Base-by-base conservation (phyloP, 2,888 invertebrate genomes). In the Napeogenes sylphis region DNA sequence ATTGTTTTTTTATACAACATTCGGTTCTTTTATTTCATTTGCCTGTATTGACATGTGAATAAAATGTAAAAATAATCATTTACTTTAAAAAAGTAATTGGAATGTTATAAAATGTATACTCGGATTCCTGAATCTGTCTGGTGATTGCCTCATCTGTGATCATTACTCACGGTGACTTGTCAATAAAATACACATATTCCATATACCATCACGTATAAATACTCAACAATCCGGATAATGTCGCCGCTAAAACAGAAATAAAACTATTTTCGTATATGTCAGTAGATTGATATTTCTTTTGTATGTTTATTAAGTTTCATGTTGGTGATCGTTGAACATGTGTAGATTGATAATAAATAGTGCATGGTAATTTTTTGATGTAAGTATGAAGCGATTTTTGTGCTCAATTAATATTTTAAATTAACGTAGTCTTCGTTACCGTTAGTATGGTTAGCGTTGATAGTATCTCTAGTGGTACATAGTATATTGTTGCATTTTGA, bases 1-100 rank as follows among this genome's bases (percentile, higher is more conserved):
- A 58, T 63, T 62, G 58, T 67, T 63, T 61, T 61, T 56, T 62
- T 61, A 56, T 62, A 65, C 59, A 63, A 54, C 55, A 54, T 60
- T 65, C 58, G 61, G 63, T 63, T 65, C 10, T 59, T 64, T 61
- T 59, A 61, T 65, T 63, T 61, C 62, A 59, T 61, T 61, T 61
- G 59, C 65, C 65, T 65, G 56, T 58, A 56, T 62, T 54, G 14
- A 54, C 45, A 55, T 8, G 35, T 55, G 4, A n/a, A 45, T 45
- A 55, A 13, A 14, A 30, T 38, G 21, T 51, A 14, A 14, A 33
- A 21, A 12, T 30, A 13, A 47, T 13, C 30, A 51, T 51, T 6
- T 51, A 51, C 51, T 51, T 51, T 51, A 30, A 6, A 30, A 30
- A 51, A 51, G 51, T 30, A 51, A 47, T 30, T 51, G 21, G 51